Conservation (phyloP, 2,888 invertebrate species). For the Anoncus sp. region DNA sequence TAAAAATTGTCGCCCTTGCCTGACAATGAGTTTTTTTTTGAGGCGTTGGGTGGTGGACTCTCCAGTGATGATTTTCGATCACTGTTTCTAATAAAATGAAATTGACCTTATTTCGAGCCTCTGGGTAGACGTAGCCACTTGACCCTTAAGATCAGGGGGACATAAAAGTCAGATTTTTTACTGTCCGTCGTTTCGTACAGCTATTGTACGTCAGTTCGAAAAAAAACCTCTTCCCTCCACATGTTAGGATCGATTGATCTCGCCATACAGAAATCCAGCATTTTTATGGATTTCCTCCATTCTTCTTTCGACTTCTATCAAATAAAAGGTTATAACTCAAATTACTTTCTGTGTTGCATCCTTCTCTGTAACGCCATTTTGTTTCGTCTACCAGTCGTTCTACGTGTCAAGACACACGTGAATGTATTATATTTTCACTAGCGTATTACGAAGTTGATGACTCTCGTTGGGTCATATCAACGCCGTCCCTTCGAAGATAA, state of each 20-base stretch:
- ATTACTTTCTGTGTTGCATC: neutral
- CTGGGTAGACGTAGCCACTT: no score
- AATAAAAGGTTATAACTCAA: conserved; percentile 15
- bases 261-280: neutral
- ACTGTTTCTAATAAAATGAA: no score
- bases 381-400: no score
- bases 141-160: no score
- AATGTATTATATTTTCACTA: conserved; percentile 26
- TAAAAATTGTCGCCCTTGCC: no score
- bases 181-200: neutral
- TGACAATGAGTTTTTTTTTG: no score
- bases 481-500: neutral
- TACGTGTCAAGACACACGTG: no score
- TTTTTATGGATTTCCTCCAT: conserved; percentile 2
- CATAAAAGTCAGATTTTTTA: no score
- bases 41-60: no score
- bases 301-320: neutral
- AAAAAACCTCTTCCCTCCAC: neutral
- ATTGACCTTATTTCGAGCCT: no score
- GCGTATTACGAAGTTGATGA: conserved; percentile 49
- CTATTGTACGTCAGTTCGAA: neutral
- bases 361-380: no score
- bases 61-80: no score
- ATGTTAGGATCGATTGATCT: neutral
- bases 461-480: conserved; percentile 38